Percentiles rank a stretch among this genome's conserved stretches.
Evolutionary conservation across 2,113 vertebrate genomes (phyloP).

Genomic region (Oriolus oriolus): DNA sequence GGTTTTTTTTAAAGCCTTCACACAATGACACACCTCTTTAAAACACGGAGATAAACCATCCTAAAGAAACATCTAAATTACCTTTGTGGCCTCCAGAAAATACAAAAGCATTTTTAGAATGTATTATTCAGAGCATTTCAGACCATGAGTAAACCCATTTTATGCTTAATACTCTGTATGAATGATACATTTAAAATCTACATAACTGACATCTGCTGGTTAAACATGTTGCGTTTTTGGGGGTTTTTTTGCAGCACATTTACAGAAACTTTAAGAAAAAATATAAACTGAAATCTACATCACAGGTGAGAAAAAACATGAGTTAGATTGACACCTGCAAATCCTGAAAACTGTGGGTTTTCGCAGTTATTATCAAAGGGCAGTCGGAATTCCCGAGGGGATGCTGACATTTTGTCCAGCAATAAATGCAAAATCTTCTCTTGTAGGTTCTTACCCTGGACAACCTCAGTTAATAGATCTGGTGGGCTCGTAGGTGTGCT

Average conservation of each 20-base stretch:
- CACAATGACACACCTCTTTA: neutral
- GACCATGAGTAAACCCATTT: neutral
- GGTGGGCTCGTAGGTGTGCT: neutral
- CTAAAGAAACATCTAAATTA: slow-evolving; percentile 8
- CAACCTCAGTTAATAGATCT: slow-evolving; percentile 10
- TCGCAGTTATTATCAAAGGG: slow-evolving; percentile 26
- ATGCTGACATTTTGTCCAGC: slow-evolving; percentile 15
- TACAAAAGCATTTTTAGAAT: neutral
- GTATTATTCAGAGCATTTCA: neutral
- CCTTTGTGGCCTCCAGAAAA: neutral
- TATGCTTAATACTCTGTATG: neutral
- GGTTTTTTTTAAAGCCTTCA: neutral
- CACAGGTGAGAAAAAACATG: neutral
- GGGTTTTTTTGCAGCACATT: neutral
- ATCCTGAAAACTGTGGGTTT: neutral
- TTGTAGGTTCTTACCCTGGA: neutral
- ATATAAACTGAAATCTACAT: neutral
- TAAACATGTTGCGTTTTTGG: neutral
- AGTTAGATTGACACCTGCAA: neutral
- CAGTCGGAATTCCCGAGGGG: neutral
- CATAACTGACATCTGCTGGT: neutral
- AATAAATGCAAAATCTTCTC: slow-evolving; percentile 23
- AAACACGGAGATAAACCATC: slow-evolving; percentile 15
- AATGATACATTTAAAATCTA: neutral
- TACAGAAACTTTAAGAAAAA: neutral